Percentiles rank a stretch among this genome's conserved stretches.
Conservation (phyloP, 2,113 vertebrate genomes). For the Azemiops feae region DNA sequence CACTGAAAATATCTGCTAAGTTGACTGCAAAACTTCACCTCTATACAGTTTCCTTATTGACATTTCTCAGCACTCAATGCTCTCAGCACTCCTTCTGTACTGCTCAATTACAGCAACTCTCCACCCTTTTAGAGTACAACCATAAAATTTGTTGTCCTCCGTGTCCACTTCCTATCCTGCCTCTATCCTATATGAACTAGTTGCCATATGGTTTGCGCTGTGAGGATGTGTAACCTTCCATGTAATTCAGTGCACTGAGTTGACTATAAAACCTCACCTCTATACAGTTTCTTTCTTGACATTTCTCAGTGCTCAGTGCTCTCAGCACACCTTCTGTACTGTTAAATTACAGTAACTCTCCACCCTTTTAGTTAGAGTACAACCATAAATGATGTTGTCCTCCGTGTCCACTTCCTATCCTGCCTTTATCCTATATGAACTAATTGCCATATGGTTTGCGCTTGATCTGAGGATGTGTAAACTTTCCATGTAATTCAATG, state of each 20-base stretch:
- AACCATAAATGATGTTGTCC: no score
- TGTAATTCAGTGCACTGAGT: neutral
- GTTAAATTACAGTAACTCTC: neutral
- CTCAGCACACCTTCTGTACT: neutral
- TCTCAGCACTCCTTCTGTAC: neutral
- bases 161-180: no score
- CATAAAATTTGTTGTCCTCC: no score
- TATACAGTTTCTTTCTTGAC: neutral
- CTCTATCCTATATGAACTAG: neutral
- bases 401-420: no score
- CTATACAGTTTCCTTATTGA: neutral
- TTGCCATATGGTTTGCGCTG: neutral
- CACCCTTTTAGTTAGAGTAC: no score
- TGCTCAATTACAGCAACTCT: neutral
- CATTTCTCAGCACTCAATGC: neutral
- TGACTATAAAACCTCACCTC: neutral
- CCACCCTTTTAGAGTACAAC: no score
- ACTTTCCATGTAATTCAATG: neutral
- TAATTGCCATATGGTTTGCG: neutral
- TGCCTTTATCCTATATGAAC: neutral
- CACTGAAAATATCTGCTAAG: neutral
- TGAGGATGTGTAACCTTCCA: no score
- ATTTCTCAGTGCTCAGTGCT: neutral
- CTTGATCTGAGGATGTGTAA: no score
- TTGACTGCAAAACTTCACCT: neutral